Conservation (phyloP, 2,888 invertebrate genomes). For the Julus scandinavius region DNA sequence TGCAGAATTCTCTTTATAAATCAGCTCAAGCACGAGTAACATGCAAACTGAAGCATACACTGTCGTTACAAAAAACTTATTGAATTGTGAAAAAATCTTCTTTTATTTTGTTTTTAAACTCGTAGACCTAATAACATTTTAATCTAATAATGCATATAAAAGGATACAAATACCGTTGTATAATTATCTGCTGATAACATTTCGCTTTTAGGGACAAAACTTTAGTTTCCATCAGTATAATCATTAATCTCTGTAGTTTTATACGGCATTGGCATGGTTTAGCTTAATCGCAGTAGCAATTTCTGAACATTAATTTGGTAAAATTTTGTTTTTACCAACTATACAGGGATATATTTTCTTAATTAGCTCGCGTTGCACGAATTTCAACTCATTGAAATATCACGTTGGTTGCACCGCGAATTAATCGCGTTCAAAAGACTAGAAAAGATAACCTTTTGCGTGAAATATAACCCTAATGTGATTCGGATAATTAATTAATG, state of each 20-base stretch:
- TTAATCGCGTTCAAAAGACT: constrained; percentile 29
- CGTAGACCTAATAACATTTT: no score
- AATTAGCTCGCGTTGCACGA: constrained; percentile 13
- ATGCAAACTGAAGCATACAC: no score
- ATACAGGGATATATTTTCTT: not conserved
- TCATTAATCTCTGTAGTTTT: not conserved
- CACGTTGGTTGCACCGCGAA: constrained; percentile 20
- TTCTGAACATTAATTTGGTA: not conserved
- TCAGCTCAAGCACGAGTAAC: no score
- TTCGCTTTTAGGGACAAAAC: not conserved
- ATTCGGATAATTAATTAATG: constrained; percentile 42
- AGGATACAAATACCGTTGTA: no score
- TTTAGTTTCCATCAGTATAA: not conserved
- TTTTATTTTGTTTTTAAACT: no score
- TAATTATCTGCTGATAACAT: not conserved
- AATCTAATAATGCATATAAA: no score
- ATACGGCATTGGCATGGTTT: not conserved
- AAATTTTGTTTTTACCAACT: not conserved
- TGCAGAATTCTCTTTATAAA: no score
- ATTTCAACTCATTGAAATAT: constrained; percentile 35
- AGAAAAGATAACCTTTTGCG: constrained; percentile 42
- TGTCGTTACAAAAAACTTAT: no score
- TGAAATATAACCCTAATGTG: constrained; percentile 39
- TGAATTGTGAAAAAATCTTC: no score
- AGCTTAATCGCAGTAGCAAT: not conserved